A percentile compares a stretch with the other conserved stretches of the same genome.
Evolutionary conservation across 2,888 invertebrate genomes (phyloP).

Genomic region (Arrhopalites spinosus): DNA sequence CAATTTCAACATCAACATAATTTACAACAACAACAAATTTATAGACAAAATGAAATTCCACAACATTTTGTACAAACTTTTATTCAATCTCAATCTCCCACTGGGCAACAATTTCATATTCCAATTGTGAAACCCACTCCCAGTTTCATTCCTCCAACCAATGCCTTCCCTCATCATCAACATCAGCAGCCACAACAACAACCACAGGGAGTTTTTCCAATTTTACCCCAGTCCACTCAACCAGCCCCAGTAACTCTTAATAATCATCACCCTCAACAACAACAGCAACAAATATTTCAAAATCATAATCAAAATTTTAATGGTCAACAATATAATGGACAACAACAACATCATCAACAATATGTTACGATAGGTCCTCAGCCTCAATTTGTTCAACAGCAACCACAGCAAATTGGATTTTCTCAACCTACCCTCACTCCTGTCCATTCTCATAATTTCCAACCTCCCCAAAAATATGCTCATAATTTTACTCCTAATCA

Average conservation of each 20-base stretch:
- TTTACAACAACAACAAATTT: constrained; percentile 26
- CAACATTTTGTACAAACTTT: constrained; percentile 15
- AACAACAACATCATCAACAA: constrained; percentile 18
- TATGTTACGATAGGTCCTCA: neutral
- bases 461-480: constrained; percentile 46
- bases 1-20: constrained; percentile 28
- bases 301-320: constrained; percentile 16
- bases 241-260: neutral
- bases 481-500: constrained; percentile 41
- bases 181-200: constrained; percentile 32
- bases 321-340: constrained; percentile 24
- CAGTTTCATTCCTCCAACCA: constrained; percentile 24
- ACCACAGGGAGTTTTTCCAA: neutral
- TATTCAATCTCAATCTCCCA: constrained; percentile 3
- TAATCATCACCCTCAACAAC: constrained; percentile 36
- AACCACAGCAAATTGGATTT: neutral
- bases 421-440: neutral
- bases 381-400: neutral
- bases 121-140: constrained; percentile 7
- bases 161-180: constrained; percentile 19
- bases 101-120: constrained; percentile 29
- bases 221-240: neutral
- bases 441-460: constrained; percentile 33
- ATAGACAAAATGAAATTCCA: constrained; percentile 23
- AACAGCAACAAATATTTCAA: constrained; percentile 25